Base-by-base conservation (phyloP, 2,797 vertebrate genomes). In the Telmatherina bonti region DNA sequence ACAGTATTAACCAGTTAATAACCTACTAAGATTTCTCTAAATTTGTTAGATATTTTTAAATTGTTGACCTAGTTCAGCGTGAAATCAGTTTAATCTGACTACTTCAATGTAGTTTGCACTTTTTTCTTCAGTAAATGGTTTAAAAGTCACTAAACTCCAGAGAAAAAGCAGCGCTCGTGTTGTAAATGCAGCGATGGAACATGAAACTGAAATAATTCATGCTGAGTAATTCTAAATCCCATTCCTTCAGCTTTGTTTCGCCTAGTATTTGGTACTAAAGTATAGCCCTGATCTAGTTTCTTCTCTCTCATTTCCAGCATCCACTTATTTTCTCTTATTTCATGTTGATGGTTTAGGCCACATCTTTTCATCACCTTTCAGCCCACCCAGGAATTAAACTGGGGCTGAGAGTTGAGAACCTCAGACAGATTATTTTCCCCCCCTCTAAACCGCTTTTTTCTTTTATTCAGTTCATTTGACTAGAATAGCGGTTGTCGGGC, bases 321-420 rank as follows among this genome's bases (percentile, higher is more conserved):
- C 1, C 0, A 27, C 65, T 54, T 6, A 58, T 61, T 67, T 62
- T 49, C 43, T 71, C 16, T 61, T 56, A 18, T 36, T 71, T 26
- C 20, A 16, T 67, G 71, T 35, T 36, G 36, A 59, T 55, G 35
- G 24, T 51, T n/a, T 52, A 65, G 41, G 53, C 76, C 60, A 74
- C 57, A 56, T 67, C 24, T 60, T 16, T 41, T 33, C 63, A 31
- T 78, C 76, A 58, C 16, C 62, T 45, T 11, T 60, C 57, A 57
- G 72, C 60, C 84, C 81, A 76, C 83, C 79, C 62, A 81, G 64
- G 60, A 82, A 26, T 68, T 62, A 15, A 67, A 62, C 54, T 10
- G 20, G 47, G 64, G n/a, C n/a, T n/a, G n/a, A n/a, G 58, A 53
- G 60, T 70, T 63, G 66, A 72, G 55, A 83, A 70, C n/a, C 36